Evolutionary conservation across 2,113 vertebrate genomes (phyloP).

Genomic region (Motacilla tschutschensis): DNA sequence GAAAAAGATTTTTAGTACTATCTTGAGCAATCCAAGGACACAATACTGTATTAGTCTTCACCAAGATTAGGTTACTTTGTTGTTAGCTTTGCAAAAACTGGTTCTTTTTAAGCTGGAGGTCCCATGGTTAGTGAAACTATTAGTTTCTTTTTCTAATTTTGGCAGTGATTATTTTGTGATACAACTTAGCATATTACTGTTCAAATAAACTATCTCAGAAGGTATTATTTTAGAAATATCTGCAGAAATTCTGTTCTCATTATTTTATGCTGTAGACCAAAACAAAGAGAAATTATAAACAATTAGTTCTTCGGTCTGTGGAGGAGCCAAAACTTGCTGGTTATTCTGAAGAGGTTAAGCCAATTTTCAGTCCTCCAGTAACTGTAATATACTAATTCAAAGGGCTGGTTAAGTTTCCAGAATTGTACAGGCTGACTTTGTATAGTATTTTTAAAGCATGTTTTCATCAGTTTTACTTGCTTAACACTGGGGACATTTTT

Average conservation of each 20-base stretch:
- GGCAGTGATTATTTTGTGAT: neutral
- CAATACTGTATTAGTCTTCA: neutral
- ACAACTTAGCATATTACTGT: neutral
- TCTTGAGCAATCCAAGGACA: neutral
- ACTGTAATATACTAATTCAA: neutral
- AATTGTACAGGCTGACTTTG: neutral
- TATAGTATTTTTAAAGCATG: neutral
- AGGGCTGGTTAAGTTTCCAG: neutral
- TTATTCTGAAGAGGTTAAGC: neutral
- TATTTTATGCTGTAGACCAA: neutral
- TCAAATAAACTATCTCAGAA: neutral
- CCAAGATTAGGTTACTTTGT: neutral
- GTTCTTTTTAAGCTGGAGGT: neutral
- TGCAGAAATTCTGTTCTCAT: neutral
- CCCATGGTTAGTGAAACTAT: neutral
- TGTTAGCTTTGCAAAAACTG: neutral
- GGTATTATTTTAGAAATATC: neutral
- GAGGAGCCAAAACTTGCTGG: neutral
- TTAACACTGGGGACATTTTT: neutral
- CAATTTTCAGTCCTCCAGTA: neutral
- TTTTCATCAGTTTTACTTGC: neutral
- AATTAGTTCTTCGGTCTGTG: neutral
- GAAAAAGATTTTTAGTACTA: neutral
- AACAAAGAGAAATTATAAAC: neutral
- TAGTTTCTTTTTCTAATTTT: neutral